Evolutionary conservation across 1,140 invertebrate genomes (phyloP).

Genomic region (Laodelphax striatellus): DNA sequence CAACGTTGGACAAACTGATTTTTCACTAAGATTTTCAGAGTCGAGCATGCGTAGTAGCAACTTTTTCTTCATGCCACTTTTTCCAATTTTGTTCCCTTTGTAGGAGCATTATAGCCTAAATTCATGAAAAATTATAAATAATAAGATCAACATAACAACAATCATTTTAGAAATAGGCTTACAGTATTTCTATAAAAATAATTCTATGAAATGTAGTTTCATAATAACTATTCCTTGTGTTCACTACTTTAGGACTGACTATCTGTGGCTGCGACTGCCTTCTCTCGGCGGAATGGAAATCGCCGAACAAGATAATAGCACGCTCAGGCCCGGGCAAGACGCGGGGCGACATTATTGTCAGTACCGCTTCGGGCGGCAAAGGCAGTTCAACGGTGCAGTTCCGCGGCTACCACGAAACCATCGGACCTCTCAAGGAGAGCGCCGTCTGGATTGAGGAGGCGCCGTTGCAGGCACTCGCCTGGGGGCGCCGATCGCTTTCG

Average conservation of each 20-base stretch:
- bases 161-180: no score
- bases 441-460: conserved; percentile 98
- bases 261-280: conserved; percentile 95
- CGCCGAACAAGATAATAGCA: conserved; percentile 91
- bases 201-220: no score
- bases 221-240: no score
- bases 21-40: no score
- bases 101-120: no score
- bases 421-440: conserved; percentile 91
- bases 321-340: conserved; percentile 88
- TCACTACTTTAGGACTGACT: conserved; percentile 54
- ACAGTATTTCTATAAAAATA: no score
- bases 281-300: conserved; percentile 95
- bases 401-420: conserved; percentile 71
- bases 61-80: no score
- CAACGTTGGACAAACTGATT: no score
- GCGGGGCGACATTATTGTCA: conserved; percentile 90
- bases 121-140: no score
- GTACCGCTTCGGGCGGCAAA: conserved; percentile 77
- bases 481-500: conserved; percentile 68
- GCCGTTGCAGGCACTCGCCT: conserved; percentile 56
- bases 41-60: no score
- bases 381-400: conserved; percentile 95
- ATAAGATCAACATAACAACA: no score
- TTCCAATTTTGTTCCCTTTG: no score